Evolutionary conservation across 2,113 vertebrate species (phyloP), one percentile per base, ranked within the genome.

Genomic region (Symphodus melops): DNA sequence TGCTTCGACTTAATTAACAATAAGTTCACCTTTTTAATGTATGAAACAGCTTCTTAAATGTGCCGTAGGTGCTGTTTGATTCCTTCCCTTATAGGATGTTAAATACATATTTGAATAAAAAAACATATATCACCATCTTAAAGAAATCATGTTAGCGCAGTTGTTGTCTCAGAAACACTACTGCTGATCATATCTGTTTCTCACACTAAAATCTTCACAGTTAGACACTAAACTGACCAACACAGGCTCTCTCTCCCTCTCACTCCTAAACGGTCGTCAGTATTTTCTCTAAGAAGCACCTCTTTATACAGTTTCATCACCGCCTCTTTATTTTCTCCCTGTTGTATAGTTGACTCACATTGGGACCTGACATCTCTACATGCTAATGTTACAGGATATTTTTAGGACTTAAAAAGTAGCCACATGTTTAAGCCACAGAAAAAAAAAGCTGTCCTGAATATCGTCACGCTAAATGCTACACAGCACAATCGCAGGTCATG

Each of bases 231-330:
- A 19, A 76, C 72, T 59, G 21, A 68, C 56, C 19, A 19, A 19
- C 36, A 48, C 67, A 73, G 56, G 25, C 57, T 70, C 86, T 81
- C 70, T 79, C 84, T 88, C 83, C 65, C 73, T 81, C 76, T 42
- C 60, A 36, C 11, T 75, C 59, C 56, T 59, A 11, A 51, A 57
- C 56, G 48, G 28, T 56, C 53, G 51, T 58, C 16, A 52, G 61
- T 71, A 59, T 77, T 71, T 72, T 51, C 28, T 75, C 28, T n/a
- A 59, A 44, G 56, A 67, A 65, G 68, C 56, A 57, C 56, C 52
- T 65, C 66, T 75, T 83, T 28, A 36, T 64, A 75, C 44, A 51
- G n/a, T 71, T 75, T 12, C 48, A 52, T 39, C 16, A 2, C 62
- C 44, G 16, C 52, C 54, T 70, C 37, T 46, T 66, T 42, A 7